phyloP scores from a whole-genome alignment of 2,113 vertebrate species.

The Mormyrus lacerda region DNA sequence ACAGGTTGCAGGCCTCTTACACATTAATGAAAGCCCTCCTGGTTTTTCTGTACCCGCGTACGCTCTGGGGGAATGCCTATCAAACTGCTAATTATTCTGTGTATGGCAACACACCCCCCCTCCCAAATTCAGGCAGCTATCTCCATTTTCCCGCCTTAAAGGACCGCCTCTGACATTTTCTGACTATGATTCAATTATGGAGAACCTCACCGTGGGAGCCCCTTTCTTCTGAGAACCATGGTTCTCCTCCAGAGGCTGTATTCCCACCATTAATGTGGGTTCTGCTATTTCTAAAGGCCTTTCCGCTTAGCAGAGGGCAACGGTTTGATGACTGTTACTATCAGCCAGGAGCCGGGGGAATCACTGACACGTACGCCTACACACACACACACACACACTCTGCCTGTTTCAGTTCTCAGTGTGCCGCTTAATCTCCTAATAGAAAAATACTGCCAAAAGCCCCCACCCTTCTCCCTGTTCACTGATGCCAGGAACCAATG shows the following conservation, averaged over 20 bases:
- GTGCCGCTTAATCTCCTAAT: neutral
- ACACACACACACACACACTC: neutral
- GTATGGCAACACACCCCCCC: slow-evolving; percentile 21
- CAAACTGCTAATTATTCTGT: slow-evolving; percentile 39
- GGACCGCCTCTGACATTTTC: neutral
- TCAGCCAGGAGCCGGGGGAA: neutral
- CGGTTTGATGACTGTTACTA: neutral
- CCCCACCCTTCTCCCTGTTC: neutral
- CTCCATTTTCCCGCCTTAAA: slow-evolving; percentile 37
- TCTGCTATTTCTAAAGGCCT: neutral
- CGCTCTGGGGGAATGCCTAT: slow-evolving; percentile 34
- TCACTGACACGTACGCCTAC: neutral
- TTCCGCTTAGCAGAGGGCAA: neutral
- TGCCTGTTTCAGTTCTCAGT: neutral
- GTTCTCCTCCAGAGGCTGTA: neutral
- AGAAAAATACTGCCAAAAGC: neutral
- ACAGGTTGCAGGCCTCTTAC: neutral
- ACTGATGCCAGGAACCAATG: neutral
- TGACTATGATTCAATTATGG: neutral
- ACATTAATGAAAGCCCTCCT: neutral
- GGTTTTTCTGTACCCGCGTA: neutral
- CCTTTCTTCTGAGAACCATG: neutral
- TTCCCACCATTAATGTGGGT: neutral
- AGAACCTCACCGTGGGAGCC: neutral
- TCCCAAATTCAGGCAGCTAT: slow-evolving; percentile 39